phyloP scores from a whole-genome alignment of 2,797 vertebrate species.

The Botia kubotai region DNA sequence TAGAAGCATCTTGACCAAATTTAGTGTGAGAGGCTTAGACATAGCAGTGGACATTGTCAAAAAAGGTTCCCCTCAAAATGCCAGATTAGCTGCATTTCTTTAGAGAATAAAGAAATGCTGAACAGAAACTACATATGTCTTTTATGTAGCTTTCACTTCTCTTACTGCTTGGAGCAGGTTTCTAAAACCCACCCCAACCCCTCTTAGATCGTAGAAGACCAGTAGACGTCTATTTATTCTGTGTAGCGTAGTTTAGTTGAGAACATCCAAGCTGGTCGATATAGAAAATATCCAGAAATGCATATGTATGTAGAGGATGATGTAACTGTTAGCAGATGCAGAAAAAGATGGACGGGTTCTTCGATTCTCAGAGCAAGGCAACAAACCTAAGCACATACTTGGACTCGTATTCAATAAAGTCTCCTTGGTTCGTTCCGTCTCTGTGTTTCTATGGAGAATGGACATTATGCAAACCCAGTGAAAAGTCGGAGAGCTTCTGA shows the following conservation, averaged over 20 bases:
- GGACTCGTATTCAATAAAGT: conserved; percentile 27
- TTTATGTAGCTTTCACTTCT: conserved; percentile 21
- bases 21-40: conserved; percentile 49
- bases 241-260: conserved; percentile 56
- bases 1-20: conserved; percentile 18
- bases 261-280: conserved; percentile 50
- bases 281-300: conserved; percentile 31
- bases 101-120: conserved; percentile 50
- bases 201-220: conserved; percentile 49
- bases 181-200: conserved; percentile 31
- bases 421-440: conserved; percentile 28
- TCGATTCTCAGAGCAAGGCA: conserved; percentile 42
- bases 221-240: conserved; percentile 59
- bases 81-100: conserved; percentile 63
- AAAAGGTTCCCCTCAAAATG: conserved; percentile 60
- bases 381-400: conserved; percentile 51
- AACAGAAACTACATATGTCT: conserved; percentile 13
- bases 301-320: conserved; percentile 42
- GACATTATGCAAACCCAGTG: conserved; percentile 57
- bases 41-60: conserved; percentile 68
- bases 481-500: conserved; percentile 39
- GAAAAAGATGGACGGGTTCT: conserved; percentile 19
- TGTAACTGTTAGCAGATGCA: conserved; percentile 40
- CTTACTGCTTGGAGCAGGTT: conserved; percentile 18
- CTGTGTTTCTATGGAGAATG: conserved; percentile 18